phyloP scores from a whole-genome alignment of 37 sponge, comb jelly and placozoan species.

The Crambe crambe region DNA sequence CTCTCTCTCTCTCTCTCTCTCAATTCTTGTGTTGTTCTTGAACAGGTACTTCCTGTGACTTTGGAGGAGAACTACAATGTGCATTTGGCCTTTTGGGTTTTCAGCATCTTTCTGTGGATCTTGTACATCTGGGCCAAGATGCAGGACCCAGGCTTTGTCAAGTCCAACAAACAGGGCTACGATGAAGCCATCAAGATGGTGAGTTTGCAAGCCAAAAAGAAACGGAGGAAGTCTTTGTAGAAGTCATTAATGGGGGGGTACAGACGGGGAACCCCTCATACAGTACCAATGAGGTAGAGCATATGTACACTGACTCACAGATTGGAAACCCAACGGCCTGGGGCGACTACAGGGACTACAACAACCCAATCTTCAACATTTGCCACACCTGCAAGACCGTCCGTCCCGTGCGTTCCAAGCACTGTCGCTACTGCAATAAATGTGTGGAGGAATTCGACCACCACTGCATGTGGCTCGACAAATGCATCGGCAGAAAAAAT shows the following conservation, averaged over 20 bases:
- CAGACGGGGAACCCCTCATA: too few relatives aligned
- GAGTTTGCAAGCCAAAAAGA: too few relatives aligned
- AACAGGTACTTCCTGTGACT: constrained; percentile 64
- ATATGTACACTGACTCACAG: constrained; percentile 30
- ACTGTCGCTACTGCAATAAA: constrained; percentile 83
- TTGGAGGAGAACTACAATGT: constrained; percentile 37
- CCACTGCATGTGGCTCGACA: constrained; percentile 91
- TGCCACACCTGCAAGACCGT: constrained; percentile 91
- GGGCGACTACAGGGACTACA: constrained; percentile 70
- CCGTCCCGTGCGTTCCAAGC: constrained; percentile 79
- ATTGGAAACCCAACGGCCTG: constrained; percentile 76
- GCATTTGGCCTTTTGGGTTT: constrained; percentile 62
- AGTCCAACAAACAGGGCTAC: constrained; percentile 54
- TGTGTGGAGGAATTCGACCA: constrained; percentile 93
- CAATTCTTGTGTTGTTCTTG: not conserved
- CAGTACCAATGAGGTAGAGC: too few relatives aligned
- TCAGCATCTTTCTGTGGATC: constrained; percentile 72
- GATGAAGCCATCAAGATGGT: constrained; percentile 81
- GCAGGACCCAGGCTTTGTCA: constrained; percentile 77
- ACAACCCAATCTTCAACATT: constrained; percentile 86
- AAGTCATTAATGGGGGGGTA: too few relatives aligned
- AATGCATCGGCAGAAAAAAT: constrained; percentile 85
- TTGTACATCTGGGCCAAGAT: constrained; percentile 57
- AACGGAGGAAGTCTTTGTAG: too few relatives aligned
- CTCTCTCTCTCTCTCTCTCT: too few relatives aligned